Base-by-base conservation (phyloP, 2,888 invertebrate genomes). In the Dastarcus helophoroides region DNA sequence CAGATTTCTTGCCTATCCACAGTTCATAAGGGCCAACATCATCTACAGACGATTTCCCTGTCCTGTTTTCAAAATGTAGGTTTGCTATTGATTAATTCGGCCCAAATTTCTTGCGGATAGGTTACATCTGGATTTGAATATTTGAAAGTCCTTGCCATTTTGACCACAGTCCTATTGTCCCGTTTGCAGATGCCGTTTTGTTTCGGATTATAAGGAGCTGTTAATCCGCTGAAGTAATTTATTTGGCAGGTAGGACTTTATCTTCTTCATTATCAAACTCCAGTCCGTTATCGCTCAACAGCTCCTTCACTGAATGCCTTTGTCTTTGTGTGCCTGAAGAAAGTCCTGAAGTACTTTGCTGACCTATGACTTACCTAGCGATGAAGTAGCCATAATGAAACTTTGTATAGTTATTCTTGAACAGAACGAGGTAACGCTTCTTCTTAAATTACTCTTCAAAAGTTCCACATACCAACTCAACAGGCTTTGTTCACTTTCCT, bases 251-350 rank as follows among this genome's bases (percentile, higher is more conserved):
- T 19, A 50, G 29, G 31, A 50, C 41, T 19, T 36, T 22, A 11
- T 46, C 40, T 13, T 45, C 42, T 31, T 37, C 31, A 24, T 47
- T 50, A 31, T 46, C 46, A 26, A 52, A 50, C 37, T 53, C 48
- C 17, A 40, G 42, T 7, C 48, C 47, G 39, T 49, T 51, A 30
- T 52, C 50, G 33, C 43, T 51, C 11, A 48, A 26, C 13, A 51
- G 29, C 31, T 51, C 48, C 30, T 44, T 45, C 4, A 52, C 37
- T 6, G 35, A 33, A 38, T 51, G 44, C n/a, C 46, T 43, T 22
- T 26, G 17, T 12, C 31, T 43, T 41, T n/a, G 43, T 29, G 32
- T 47, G 32, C 17, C n/a, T 34, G 17, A 14, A 50, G 10, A 33
- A 50, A 39, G 5, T 46, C 26, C 19, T 37, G 29, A 22, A 45